Evolutionary conservation across 1,140 invertebrate species (phyloP).

Genomic region (Anoplophora glabripennis): DNA sequence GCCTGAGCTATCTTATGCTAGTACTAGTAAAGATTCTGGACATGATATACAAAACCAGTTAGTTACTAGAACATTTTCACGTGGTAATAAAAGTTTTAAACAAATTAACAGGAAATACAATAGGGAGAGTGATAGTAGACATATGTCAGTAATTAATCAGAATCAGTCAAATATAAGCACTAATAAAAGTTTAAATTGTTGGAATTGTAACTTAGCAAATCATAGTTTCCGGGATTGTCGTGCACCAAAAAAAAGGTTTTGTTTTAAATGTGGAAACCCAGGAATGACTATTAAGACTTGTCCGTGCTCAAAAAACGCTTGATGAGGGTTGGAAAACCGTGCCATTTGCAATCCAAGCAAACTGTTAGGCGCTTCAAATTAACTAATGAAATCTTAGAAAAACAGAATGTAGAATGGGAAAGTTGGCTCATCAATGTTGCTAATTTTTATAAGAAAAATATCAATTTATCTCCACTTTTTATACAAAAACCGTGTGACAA

Average conservation of each 20-base stretch:
- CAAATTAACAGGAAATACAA: neutral
- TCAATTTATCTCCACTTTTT: neutral
- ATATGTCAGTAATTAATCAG: neutral
- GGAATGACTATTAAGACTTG: neutral
- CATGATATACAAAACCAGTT: no score
- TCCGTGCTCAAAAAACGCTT: neutral
- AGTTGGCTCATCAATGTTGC: neutral
- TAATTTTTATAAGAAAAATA: neutral
- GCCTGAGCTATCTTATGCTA: no score
- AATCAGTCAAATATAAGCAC: no score
- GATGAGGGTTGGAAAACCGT: neutral
- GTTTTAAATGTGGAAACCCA: slow-evolving; percentile 1
- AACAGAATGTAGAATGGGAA: neutral
- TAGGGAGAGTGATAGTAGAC: neutral
- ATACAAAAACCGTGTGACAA: slow-evolving; percentile 5
- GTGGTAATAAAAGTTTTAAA: no score
- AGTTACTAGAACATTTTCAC: no score
- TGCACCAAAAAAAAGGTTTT: neutral
- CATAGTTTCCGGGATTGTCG: neutral
- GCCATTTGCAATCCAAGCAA: neutral
- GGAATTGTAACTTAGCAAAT: slow-evolving; percentile 6
- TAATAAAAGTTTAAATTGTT: neutral
- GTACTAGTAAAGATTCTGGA: no score
- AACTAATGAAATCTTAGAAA: neutral
- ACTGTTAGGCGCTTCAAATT: neutral